Percentiles rank a stretch among this genome's conserved stretches.
Conservation (phyloP, 2,113 vertebrate genomes). For the Spilogale gracilis region DNA sequence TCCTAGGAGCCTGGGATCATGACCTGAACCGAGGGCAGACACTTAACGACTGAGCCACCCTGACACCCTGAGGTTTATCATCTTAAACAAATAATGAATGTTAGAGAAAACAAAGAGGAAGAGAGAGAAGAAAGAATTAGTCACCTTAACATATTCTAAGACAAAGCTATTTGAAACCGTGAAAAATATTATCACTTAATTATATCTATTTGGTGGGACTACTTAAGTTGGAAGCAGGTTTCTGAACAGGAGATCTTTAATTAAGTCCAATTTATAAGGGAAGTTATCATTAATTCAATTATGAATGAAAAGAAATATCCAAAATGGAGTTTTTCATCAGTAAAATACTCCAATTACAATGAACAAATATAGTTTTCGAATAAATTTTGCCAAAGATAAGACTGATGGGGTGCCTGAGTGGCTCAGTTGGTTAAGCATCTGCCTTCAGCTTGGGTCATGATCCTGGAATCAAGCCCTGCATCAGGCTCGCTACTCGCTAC, state of each 20-base stretch:
- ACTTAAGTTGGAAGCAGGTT: not conserved
- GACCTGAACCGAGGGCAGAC: no score
- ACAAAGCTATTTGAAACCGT: not conserved
- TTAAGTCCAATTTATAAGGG: not conserved
- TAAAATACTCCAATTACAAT: not conserved
- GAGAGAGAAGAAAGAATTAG: not conserved
- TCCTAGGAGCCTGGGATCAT: no score
- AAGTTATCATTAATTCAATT: not conserved
- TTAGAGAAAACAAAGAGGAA: slow-evolving; percentile 26
- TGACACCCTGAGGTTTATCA: not conserved
- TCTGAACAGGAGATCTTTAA: not conserved
- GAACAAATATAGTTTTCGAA: slow-evolving; percentile 8
- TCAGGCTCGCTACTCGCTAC: no score
- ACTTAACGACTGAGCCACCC: no score
- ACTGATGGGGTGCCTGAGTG: not conserved
- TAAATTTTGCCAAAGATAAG: not conserved
- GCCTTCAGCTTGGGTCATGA: no score
- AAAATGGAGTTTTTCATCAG: not conserved
- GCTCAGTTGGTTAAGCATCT: no score
- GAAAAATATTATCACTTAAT: not conserved
- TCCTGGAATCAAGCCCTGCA: no score
- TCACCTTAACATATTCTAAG: not conserved
- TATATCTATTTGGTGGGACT: not conserved
- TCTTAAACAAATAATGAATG: not conserved
- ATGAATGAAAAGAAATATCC: not conserved